Conservation (phyloP, 2,797 vertebrate species). For the Leptodactylus fallax region DNA sequence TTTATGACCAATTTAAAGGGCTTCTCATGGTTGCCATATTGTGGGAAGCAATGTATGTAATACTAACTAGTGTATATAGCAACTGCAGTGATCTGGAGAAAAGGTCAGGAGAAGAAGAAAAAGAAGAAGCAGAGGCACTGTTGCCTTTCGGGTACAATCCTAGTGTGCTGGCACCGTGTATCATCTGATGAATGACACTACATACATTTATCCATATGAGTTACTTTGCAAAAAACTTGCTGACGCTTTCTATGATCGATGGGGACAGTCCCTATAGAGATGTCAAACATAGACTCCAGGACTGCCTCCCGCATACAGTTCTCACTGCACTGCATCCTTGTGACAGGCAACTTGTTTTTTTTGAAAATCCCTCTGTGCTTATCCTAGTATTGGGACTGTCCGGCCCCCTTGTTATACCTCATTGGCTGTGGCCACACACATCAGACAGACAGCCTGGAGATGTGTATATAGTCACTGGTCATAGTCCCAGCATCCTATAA, state of each 20-base stretch:
- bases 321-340: not conserved
- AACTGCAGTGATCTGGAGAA: not conserved
- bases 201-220: not conserved
- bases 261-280: constrained; percentile 18
- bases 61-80: not conserved
- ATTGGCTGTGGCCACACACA: constrained; percentile 65
- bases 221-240: not conserved
- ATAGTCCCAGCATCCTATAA: constrained; percentile 22
- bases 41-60: not conserved
- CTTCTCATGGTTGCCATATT: too few relatives aligned
- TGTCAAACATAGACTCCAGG: constrained; percentile 13
- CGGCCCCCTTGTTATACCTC: constrained; percentile 41
- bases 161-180: too few relatives aligned
- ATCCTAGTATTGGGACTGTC: constrained; percentile 59
- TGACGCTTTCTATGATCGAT: not conserved
- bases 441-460: not conserved
- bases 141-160: too few relatives aligned
- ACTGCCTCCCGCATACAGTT: not conserved
- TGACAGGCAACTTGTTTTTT: constrained; percentile 35
- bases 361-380: not conserved
- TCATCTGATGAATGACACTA: not conserved
- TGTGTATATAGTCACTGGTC: constrained; percentile 64
- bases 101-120: not conserved
- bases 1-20: too few relatives aligned
- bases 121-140: not conserved